These are phyloP conservation scores for Lepidonotus clava DNA, from an alignment of 2,888 invertebrate species.

Conservation along the genomic window DNA sequence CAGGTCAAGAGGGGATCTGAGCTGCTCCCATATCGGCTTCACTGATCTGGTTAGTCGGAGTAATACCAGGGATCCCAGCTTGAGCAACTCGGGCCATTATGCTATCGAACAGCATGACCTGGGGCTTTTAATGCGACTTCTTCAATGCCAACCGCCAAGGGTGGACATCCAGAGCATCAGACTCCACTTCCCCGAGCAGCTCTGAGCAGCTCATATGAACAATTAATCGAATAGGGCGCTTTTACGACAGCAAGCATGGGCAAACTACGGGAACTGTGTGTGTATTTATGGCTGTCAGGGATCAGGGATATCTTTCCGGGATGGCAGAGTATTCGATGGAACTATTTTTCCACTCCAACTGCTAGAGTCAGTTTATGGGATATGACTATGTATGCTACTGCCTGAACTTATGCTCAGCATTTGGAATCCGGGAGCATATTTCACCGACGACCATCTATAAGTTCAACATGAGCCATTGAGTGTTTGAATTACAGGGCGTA, in stretches of 20 bases:
- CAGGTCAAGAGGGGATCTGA: background rate
- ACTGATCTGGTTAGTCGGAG: background rate
- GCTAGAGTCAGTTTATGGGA: no score
- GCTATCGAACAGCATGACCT: constrained; percentile 5
- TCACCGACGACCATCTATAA: no score
- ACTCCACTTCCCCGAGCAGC: background rate
- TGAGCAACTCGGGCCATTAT: background rate
- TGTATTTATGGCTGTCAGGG: constrained; percentile 16
- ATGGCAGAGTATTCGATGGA: no score
- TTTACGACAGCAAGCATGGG: background rate
- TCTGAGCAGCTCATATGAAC: background rate
- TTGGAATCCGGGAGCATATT: no score
- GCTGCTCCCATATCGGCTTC: background rate
- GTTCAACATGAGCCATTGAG: no score
- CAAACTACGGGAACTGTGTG: no score
- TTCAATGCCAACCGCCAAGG: background rate
- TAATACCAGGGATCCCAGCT: background rate
- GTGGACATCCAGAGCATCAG: constrained; percentile 6
- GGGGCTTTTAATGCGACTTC: background rate
- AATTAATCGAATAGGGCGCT: constrained; percentile 9
- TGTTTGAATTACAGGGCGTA: no score
- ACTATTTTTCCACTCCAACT: no score
- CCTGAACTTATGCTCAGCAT: no score
- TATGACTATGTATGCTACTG: no score
- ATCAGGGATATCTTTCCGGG: background rate